Base-by-base conservation (phyloP, 2,888 invertebrate species). In the Halictus ligatus region DNA sequence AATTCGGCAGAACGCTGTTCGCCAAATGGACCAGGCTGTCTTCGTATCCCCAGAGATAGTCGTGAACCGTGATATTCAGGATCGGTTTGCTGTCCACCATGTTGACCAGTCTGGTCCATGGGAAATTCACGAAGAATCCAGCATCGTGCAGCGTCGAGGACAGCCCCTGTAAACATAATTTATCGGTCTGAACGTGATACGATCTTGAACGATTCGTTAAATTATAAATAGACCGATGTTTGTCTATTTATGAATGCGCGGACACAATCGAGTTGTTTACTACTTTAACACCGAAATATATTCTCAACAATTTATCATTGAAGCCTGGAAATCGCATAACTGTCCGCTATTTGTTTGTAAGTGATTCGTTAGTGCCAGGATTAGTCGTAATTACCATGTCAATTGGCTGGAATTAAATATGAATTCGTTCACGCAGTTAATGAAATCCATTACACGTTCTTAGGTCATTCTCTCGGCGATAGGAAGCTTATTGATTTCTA, bases 41-140 rank as follows among this genome's bases (percentile, higher is more conserved):
- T 2, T 98, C 96, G 93, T 98, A 98, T 0, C 98, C 98, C 98
- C 98, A 98, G 21, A 98, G 95, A 92, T 97, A 97, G 48, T 98
- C 97, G 81, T 97, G 95, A 0, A 97, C 97, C 0, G 96, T 96
- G 58, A 97, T 93, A 46, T 96, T 96, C 25, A 97, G 94, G 85
- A 98, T 96, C 0, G 97, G 96, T 89, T 97, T 94, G 0, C 97
- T 96, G 81, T 96, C 95, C 46, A 97, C 91, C 25, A 96, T 95
- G 64, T 95, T 95, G 3, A 96, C 95, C 80, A 98, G 91, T 12
- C 97, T 95, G 75, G 96, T 96, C 77, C 97, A 95, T 0, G 96
- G 97, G 75, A 97, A 92, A 58, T 97, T 97, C 0, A 97, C 96
- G 74, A 96, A 95, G 89, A 95, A 96, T 0, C 96, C 96, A 43